Evolutionary conservation across 2,113 vertebrate genomes (phyloP).

Genomic region (Seriola aureovittata): DNA sequence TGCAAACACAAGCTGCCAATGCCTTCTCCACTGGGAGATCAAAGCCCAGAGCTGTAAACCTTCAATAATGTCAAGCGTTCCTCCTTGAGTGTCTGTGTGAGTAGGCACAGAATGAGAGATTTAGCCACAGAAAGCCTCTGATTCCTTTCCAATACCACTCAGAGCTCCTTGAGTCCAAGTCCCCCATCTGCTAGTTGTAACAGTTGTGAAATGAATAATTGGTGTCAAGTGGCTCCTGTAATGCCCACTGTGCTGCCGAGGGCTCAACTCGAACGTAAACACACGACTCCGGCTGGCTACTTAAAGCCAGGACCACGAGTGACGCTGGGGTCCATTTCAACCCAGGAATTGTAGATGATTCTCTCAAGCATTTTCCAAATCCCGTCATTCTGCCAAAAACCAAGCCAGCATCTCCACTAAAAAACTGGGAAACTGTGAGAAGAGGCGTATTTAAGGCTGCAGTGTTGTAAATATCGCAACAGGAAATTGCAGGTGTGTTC

Average conservation of each 20-base stretch:
- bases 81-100: slow-evolving; percentile 30
- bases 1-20: slow-evolving; percentile 42
- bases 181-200: slow-evolving; percentile 62
- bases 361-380: not conserved
- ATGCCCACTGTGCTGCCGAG: slow-evolving; percentile 30
- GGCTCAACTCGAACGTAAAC: slow-evolving; percentile 42
- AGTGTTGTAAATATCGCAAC: slow-evolving; percentile 47
- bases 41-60: slow-evolving; percentile 43
- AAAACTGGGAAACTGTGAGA: not conserved
- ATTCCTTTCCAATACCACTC: slow-evolving; percentile 65
- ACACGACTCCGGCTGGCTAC: not conserved
- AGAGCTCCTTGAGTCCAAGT: slow-evolving; percentile 45
- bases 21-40: slow-evolving; percentile 18
- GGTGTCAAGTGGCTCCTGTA: slow-evolving; percentile 53
- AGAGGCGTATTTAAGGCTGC: slow-evolving; percentile 16
- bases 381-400: not conserved
- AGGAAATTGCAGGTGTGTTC: slow-evolving; percentile 83
- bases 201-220: slow-evolving; percentile 67
- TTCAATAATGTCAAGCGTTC: slow-evolving; percentile 54
- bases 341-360: not conserved
- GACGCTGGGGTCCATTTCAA: slow-evolving; percentile 5
- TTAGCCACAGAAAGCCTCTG: slow-evolving; percentile 56
- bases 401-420: not conserved
- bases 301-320: slow-evolving; percentile 18
- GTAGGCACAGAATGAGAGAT: slow-evolving; percentile 42